Conservation (phyloP, 2,888 invertebrate species). For the Epicampocera succincta region DNA sequence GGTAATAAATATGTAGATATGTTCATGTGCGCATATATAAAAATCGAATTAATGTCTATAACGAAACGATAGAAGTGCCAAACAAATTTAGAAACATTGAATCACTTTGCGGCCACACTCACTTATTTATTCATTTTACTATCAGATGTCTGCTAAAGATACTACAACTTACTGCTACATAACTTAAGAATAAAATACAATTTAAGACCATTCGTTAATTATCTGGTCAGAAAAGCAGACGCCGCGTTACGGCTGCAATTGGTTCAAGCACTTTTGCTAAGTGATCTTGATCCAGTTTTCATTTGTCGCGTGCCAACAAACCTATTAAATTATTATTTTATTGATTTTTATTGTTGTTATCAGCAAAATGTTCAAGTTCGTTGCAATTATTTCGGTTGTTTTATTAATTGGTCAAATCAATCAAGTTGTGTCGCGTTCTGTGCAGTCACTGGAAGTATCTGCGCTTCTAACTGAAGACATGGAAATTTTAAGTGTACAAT, state of each 20-base stretch:
- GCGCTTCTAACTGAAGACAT: background rate
- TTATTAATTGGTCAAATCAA: conserved; percentile 20
- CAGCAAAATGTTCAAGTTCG: conserved; percentile 1
- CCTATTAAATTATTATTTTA: background rate
- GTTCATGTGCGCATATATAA: background rate
- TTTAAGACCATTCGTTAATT: background rate
- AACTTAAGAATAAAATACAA: background rate
- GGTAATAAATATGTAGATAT: background rate
- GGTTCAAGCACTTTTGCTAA: background rate
- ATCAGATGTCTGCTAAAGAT: background rate
- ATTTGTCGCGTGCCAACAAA: background rate
- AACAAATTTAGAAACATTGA: conserved; percentile 18
- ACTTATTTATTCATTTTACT: conserved; percentile 15
- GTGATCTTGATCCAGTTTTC: background rate
- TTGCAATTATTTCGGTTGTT: background rate
- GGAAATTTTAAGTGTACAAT: background rate
- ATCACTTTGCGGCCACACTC: background rate
- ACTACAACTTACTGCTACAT: too few species aligned
- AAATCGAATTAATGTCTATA: background rate
- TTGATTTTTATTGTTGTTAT: background rate
- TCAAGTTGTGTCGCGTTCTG: background rate
- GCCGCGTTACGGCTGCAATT: background rate
- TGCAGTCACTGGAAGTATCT: background rate
- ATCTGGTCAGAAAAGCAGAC: background rate
- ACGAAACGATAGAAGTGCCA: background rate